Base-by-base conservation (phyloP, 2,888 invertebrate genomes). In the Synanthedon andrenaeformis region DNA sequence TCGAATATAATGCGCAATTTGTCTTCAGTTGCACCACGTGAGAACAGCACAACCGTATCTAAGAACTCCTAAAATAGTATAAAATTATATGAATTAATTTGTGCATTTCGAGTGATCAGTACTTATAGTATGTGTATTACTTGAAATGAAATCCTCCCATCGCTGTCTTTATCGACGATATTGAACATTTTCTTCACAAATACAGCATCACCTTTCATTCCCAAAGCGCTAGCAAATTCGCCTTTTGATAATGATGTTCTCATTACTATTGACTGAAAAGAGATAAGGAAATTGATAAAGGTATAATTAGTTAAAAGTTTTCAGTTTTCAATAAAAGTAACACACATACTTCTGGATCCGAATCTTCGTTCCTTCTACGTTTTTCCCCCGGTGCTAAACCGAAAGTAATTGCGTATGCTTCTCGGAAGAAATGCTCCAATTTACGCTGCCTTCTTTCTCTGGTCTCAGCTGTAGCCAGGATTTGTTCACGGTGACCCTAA, bases 151-250 rank as follows among this genome's bases (percentile, higher is more conserved):
- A 98, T 97, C 57, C 96, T 89, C 2, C 97, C 97, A 76, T 97
- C 96, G 56, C 95, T 91, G 72, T 97, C 96, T 72, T 96, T 97
- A 75, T 98, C 97, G 0, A 97, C 97, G 66, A 97, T 97, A 66
- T 97, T 97, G 74, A 98, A 98, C 98, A 98, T 98, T 81, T 97
- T 96, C 67, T 95, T 93, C 0, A 98, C 97, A 73, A 98, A 98
- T 53, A 98, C 93, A 19, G 97, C 97, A 67, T 97, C 96, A 0
- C 95, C 89, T 73, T 94, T 94, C 98, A 98, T 98, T 45, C 98
- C 98, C 4, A 98, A 85, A 0, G 98, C 98, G 53, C 95, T 95
- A 0, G 98, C 98, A 69, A 98, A 97, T 79, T 98, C 98, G 52
- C 94, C 90, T 70, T 95, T 96, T 0, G 96, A 96, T 55, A 97